These are phyloP conservation scores for Carcinoscorpius rotundicauda DNA, from an alignment of 1,140 invertebrate species.

Conservation along the genomic window DNA sequence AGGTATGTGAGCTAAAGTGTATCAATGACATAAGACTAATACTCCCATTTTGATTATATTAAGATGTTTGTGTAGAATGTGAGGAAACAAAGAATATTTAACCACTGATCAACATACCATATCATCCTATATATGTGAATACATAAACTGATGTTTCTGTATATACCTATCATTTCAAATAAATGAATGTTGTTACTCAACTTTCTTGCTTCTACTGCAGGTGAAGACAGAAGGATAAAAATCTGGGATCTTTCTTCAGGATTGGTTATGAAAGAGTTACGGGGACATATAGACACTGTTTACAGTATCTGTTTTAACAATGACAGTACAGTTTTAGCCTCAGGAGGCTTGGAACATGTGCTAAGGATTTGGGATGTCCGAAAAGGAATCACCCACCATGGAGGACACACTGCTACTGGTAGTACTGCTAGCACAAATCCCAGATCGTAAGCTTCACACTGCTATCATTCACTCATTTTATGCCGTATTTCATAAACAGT, in stretches of 20 bases:
- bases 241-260: conserved; percentile 56
- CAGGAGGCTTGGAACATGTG: conserved; percentile 44
- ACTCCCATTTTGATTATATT: too few species aligned
- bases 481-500: too few species aligned
- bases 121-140: too few species aligned
- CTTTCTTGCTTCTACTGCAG: neutral
- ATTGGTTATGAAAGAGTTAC: conserved; percentile 44
- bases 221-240: conserved; percentile 42
- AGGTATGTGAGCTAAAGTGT: conserved; percentile 36
- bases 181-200: neutral
- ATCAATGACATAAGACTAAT: neutral
- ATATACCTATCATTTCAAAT: too few species aligned
- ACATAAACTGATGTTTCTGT: too few species aligned
- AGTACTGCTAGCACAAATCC: too few species aligned
- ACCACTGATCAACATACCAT: too few species aligned
- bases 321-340: conserved; percentile 46
- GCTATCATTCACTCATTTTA: too few species aligned
- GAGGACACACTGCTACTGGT: too few species aligned
- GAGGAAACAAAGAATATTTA: too few species aligned
- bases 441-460: too few species aligned
- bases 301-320: conserved; percentile 47
- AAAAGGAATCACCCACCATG: conserved; percentile 6
- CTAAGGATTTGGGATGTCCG: conserved; percentile 46
- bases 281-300: conserved; percentile 46
- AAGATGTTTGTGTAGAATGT: too few species aligned